Evolutionary conservation across 2,888 invertebrate genomes (phyloP), one percentile per base, ranked within the genome.

Genomic region (Plebejus anna): DNA sequence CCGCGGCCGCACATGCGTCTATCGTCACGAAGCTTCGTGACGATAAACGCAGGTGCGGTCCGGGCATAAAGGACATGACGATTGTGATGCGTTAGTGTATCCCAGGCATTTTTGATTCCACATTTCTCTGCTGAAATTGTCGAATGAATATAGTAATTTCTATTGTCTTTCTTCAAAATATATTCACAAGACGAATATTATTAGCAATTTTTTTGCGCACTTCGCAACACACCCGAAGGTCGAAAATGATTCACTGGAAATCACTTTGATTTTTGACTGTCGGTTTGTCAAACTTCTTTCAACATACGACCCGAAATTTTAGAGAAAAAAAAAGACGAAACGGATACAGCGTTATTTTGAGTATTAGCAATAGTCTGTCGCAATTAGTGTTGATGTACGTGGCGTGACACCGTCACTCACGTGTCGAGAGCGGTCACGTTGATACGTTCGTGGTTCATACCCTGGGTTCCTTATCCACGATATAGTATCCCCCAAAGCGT

Each of bases 381-480:
- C 13, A 51, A 61, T 47, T 61, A 76, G 11, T 28, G 47, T 47
- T 59, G 57, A 47, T 61, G 51, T 61, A 73, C 28, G 57, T 70
- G 75, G 28, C 76, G 71, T 79, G 75, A 79, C 76, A 80, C 78
- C 81, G 81, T 83, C 82, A 82, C 82, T 81, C 83, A 82, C 80
- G 71, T 77, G 76, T 78, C 78, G 78, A 78, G 78, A 79, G 70
- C 75, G 76, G 61, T 82, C 82, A 84, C 83, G 83, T 81, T 82
- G 77, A 85, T 79, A 78, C 78, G 79, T 82, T 80, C 11, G 9
- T 51, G 51, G 9, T 51, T 3, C 13, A 51, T 51, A 13, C 2
- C 2, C 3, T 11, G 51, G 13, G 13, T 51, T 13, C 51, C 51
- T 11, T 13, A 3, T 13, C 0, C 51, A 13, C 13, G 1, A 4